Conservation (phyloP, 1,140 invertebrate species). For the Drusus annulatus region DNA sequence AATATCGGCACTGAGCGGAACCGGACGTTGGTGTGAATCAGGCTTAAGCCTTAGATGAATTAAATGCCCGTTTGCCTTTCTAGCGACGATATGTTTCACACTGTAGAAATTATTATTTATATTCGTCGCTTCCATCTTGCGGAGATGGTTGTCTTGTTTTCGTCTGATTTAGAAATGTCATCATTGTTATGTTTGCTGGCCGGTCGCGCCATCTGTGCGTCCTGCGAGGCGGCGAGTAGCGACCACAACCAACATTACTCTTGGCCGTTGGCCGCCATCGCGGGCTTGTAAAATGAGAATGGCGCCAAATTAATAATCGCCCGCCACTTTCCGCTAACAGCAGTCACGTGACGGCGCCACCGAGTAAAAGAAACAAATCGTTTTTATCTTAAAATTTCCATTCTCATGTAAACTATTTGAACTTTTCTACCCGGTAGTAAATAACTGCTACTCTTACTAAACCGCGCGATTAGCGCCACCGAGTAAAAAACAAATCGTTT, state of each 20-base stretch:
- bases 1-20: no score
- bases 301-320: conserved; percentile 25
- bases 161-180: conserved; percentile 34
- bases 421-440: no score
- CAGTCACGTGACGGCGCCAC: background rate
- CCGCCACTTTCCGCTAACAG: background rate
- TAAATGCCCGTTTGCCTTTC: no score
- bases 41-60: no score
- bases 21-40: no score
- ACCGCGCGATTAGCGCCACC: no score
- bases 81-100: no score
- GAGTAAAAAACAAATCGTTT: background rate
- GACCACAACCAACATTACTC: background rate
- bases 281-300: conserved; percentile 13
- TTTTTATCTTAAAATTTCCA: background rate
- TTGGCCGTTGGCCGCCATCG: no score
- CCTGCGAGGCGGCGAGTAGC: background rate
- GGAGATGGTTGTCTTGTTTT: background rate
- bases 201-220: background rate
- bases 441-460: no score
- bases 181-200: background rate
- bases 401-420: no score
- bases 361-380: background rate
- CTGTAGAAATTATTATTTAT: no score
- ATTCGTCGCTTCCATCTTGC: no score